Evolutionary conservation across 2,888 invertebrate genomes (phyloP), one percentile per base, ranked within the genome.

Genomic region (Glaucopsyche alexis): DNA sequence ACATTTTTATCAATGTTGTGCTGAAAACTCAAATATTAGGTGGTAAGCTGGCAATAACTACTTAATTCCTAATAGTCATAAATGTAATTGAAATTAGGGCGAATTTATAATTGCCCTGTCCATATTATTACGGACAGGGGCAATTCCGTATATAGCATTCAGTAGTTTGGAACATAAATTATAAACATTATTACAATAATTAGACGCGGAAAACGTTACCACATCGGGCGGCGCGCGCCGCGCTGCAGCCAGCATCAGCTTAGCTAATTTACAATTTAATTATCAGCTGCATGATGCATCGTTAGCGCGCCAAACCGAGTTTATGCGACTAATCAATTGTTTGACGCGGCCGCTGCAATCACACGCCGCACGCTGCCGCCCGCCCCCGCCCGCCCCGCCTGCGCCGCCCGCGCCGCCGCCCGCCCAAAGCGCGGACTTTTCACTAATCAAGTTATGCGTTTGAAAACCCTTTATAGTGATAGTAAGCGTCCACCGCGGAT

Each of bases 281-380:
- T 93, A 92, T 91, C 91, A 89, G 85, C 83, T 85, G 91, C 85
- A 90, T 92, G 93, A 93, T 91, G 90, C 91, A 91, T 92, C 91
- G 91, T 91, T 91, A 91, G 91, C 87, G 86, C 88, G 91, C 91
- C 91, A 92, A 93, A 92, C 92, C 90, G 88, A 92, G 91, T 93
- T 92, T 92, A 93, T 91, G 90, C 90, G 88, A 91, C 92, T 93
- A 93, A 93, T 92, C 93, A 93, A 92, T 92, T 93, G 93, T 92
- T 93, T 92, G 93, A 91, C 91, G 91, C 90, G 91, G 90, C 90
- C 89, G 83, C 80, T 81, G 90, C 91, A 92, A 92, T 92, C 92
- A 92, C 90, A 89, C 84, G 86, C 86, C 83, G 81, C 81, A 77
- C 78, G 76, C 64, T 75, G 76, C 76, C 75, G 76, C 75, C 77